Evolutionary conservation across 2,888 invertebrate genomes (phyloP).

Genomic region (Zygogramma bicolorata): DNA sequence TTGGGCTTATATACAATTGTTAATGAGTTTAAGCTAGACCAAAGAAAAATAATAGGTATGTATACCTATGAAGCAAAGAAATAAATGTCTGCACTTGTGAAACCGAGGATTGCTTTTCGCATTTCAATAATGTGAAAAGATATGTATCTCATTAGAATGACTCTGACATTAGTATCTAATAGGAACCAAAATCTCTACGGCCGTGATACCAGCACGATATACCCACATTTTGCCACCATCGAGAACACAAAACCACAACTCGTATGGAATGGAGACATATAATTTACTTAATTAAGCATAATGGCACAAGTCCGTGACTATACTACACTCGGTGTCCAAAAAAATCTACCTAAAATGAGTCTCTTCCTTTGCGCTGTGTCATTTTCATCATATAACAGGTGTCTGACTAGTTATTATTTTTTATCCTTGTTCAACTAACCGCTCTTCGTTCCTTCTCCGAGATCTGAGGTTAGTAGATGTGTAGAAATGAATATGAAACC

Average conservation of each 20-base stretch:
- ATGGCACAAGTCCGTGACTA: conserved; percentile 66
- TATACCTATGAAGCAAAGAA: no score
- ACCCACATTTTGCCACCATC: conserved; percentile 1
- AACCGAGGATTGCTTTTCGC: no score
- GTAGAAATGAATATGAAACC: conserved; percentile 21
- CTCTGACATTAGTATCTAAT: no score
- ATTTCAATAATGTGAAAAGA: no score
- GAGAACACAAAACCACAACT: conserved; percentile 59
- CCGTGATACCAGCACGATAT: no score
- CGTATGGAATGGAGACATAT: conserved; percentile 65
- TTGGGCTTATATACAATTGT: no score
- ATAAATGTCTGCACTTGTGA: no score
- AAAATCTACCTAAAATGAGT: conserved; percentile 61
- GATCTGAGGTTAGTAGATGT: conserved; percentile 26
- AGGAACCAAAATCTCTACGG: no score
- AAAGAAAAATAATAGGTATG: no score
- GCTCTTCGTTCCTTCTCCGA: not conserved
- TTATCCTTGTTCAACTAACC: conserved; percentile 34
- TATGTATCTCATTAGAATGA: no score
- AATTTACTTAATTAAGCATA: conserved; percentile 67
- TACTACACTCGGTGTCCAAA: conserved; percentile 56
- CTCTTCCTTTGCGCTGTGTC: conserved; percentile 64
- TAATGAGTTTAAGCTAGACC: no score
- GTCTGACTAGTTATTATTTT: conserved; percentile 50
- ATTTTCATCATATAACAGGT: conserved; percentile 64